A percentile compares a stretch with the other conserved stretches of the same genome.
Evolutionary conservation across 2,888 invertebrate species (phyloP).

Genomic region (Hyalella azteca): DNA sequence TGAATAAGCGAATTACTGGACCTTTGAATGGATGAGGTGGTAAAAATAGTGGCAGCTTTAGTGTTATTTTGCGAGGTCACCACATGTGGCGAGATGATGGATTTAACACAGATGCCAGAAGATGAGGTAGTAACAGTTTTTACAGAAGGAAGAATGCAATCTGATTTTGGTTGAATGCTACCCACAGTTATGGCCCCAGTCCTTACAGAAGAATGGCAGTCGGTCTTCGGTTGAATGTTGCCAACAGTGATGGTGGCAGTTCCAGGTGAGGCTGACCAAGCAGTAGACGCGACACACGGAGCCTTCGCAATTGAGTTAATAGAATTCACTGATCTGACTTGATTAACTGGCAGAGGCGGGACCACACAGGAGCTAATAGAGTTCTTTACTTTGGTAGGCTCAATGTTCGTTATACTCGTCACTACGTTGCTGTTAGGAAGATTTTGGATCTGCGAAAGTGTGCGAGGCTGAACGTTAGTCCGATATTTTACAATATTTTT

Average conservation of each 20-base stretch:
- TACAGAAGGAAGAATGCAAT: not conserved
- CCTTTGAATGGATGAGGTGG: not conserved
- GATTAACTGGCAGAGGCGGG: not conserved
- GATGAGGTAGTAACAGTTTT: not conserved
- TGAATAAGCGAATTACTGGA: not conserved
- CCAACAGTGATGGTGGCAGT: not conserved
- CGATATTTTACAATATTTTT: slow-evolving; percentile 12
- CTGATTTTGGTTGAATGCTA: not conserved
- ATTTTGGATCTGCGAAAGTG: slow-evolving; percentile 31
- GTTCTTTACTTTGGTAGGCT: not conserved
- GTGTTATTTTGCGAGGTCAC: not conserved
- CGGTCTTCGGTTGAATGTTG: not conserved
- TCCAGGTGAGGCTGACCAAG: not conserved
- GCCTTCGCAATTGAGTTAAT: not conserved
- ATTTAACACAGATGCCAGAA: not conserved
- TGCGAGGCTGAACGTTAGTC: slow-evolving; percentile 19
- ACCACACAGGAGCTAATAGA: not conserved
- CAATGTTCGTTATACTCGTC: slow-evolving; percentile 24
- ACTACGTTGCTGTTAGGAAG: slow-evolving; percentile 17
- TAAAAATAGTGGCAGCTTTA: not conserved
- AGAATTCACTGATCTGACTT: not conserved
- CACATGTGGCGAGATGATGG: not conserved
- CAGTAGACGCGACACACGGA: not conserved
- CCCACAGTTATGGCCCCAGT: not conserved
- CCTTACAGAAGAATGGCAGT: not conserved